phyloP scores from a whole-genome alignment of 2,888 invertebrate species.

The Polydrusus pterygomalis region DNA sequence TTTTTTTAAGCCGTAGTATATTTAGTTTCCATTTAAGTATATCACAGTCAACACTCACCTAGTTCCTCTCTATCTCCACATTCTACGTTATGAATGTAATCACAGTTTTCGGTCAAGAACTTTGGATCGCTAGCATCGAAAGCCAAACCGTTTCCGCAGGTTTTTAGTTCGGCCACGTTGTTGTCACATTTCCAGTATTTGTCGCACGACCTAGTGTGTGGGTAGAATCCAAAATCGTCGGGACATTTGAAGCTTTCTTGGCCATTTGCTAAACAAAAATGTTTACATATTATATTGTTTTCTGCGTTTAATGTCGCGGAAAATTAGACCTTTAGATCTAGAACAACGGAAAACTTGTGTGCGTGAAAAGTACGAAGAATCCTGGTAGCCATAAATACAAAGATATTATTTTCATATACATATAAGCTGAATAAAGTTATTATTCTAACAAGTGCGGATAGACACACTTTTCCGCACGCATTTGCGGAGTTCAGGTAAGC shows the following conservation, averaged over 20 bases:
- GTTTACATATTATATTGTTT: background rate
- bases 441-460: no score
- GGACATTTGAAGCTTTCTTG: constrained; percentile 94
- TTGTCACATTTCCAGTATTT: constrained; percentile 98
- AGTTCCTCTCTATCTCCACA: constrained; percentile 91
- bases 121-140: constrained; percentile 93
- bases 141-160: constrained; percentile 94
- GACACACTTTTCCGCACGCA: no score
- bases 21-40: no score
- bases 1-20: no score
- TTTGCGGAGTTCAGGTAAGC: no score
- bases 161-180: constrained; percentile 89
- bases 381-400: no score
- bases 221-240: constrained; percentile 95
- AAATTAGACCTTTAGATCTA: no score
- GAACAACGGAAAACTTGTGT: no score
- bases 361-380: no score
- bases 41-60: constrained; percentile 75
- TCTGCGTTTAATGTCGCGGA: no score
- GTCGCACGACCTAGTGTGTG: constrained; percentile 91
- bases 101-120: constrained; percentile 95
- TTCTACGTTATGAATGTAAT: constrained; percentile 95
- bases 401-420: no score
- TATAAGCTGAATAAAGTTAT: no score
- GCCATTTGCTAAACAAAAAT: constrained; percentile 77